Conservation (phyloP, 2,888 invertebrate species). For the Anorthoa munda region DNA sequence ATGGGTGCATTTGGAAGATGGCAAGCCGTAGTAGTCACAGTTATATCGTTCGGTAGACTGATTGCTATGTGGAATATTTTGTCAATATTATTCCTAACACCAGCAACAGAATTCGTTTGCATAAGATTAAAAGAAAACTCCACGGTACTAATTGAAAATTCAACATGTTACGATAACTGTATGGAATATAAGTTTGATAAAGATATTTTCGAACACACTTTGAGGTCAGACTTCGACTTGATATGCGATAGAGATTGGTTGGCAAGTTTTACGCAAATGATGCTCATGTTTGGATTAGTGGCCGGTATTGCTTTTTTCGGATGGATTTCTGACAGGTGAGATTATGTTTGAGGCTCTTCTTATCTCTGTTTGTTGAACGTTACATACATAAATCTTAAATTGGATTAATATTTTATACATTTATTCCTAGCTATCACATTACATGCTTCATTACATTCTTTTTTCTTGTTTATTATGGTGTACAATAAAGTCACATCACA, state of each 20-base stretch:
- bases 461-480: too few relatives aligned
- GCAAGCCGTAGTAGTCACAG: conserved; percentile 70
- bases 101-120: conserved; percentile 75
- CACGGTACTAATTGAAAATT: conserved; percentile 65
- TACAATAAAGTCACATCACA: too few relatives aligned
- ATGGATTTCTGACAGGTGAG: conserved; percentile 85
- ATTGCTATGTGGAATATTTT: conserved; percentile 74
- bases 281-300: conserved; percentile 78
- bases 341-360: neutral
- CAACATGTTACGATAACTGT: conserved; percentile 77
- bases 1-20: conserved; percentile 78
- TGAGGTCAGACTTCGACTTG: conserved; percentile 76
- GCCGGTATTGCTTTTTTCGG: conserved; percentile 75
- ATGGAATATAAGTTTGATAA: conserved; percentile 71
- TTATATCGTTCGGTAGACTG: conserved; percentile 67
- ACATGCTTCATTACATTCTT: too few relatives aligned
- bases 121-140: conserved; percentile 65
- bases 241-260: conserved; percentile 79
- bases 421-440: too few relatives aligned
- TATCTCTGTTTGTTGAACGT: neutral
- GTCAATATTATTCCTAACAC: conserved; percentile 75
- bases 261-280: conserved; percentile 76
- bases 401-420: too few relatives aligned
- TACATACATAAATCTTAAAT: too few relatives aligned
- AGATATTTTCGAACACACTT: conserved; percentile 70